Conservation (phyloP, 2,888 invertebrate genomes). For the Microchrysa polita region DNA sequence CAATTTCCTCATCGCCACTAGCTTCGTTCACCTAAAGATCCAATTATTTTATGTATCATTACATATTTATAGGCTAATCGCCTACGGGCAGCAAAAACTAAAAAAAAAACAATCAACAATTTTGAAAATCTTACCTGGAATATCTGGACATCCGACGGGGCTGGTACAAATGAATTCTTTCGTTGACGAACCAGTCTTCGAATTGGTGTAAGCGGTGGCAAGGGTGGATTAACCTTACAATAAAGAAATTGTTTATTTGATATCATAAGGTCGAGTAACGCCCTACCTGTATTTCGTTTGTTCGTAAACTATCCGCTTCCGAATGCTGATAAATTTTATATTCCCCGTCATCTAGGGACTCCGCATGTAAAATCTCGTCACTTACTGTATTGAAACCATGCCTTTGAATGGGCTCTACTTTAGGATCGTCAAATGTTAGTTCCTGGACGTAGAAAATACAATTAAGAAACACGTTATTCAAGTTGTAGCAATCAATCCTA, state of each 20-base stretch:
- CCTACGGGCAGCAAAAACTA: too few species aligned
- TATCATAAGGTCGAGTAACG: too few species aligned
- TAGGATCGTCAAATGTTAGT: slow-evolving; percentile 15
- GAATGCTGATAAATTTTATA: slow-evolving; percentile 45
- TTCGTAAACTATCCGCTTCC: slow-evolving; percentile 6
- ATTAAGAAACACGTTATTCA: background rate
- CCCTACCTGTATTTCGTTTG: slow-evolving; percentile 40
- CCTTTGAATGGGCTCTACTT: slow-evolving; percentile 7
- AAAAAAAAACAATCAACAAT: too few species aligned
- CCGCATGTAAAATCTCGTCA: slow-evolving; percentile 35
- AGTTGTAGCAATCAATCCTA: slow-evolving; percentile 20
- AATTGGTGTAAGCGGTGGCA: slow-evolving; percentile 52
- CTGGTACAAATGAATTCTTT: slow-evolving; percentile 44
- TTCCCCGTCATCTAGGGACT: slow-evolving; percentile 46
- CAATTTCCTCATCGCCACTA: slow-evolving; percentile 15
- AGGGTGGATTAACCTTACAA: slow-evolving; percentile 46
- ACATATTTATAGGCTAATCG: too few species aligned
- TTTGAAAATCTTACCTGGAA: slow-evolving; percentile 24
- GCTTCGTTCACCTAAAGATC: slow-evolving; percentile 16
- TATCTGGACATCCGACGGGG: slow-evolving; percentile 17
- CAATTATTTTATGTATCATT: too few species aligned
- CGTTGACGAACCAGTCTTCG: slow-evolving; percentile 47
- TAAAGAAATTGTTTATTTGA: too few species aligned
- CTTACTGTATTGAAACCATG: slow-evolving; percentile 45
- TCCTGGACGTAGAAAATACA: slow-evolving; percentile 7